These are phyloP conservation scores for Plumapathes pennacea DNA, from an alignment of 92 coral and sea anemone genomes.

Conservation along the genomic window DNA sequence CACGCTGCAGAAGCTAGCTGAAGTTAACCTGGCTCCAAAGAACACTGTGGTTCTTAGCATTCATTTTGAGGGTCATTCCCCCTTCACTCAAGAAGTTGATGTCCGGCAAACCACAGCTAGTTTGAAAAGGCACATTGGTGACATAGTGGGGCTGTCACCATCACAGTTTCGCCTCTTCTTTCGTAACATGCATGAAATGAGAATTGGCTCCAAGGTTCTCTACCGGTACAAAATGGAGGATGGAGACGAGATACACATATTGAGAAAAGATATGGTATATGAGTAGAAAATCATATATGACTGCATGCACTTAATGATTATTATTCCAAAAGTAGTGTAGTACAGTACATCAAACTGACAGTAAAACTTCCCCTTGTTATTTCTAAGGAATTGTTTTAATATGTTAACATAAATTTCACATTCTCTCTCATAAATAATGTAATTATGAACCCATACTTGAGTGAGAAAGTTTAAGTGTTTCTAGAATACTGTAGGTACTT, in stretches of 20 bases:
- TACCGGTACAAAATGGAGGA: conserved; percentile 66
- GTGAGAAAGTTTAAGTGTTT: neutral
- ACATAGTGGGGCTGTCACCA: conserved; percentile 66
- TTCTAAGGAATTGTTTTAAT: conserved; percentile 28
- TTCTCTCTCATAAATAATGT: neutral
- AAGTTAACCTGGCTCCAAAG: conserved; percentile 69
- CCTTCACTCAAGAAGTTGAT: conserved; percentile 47
- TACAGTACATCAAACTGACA: neutral
- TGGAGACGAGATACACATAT: conserved; percentile 79
- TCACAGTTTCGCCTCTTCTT: conserved; percentile 53
- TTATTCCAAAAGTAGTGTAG: neutral
- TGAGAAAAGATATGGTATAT: conserved; percentile 6
- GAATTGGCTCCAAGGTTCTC: conserved; percentile 32
- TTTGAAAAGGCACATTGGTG: conserved; percentile 73
- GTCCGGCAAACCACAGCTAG: conserved; percentile 67
- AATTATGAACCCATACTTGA: neutral
- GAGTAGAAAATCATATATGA: neutral
- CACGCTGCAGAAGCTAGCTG: conserved; percentile 68
- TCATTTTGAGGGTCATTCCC: conserved; percentile 64
- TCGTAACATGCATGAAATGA: conserved; percentile 64
- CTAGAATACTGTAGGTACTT: too few relatives aligned
- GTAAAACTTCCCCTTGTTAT: neutral
- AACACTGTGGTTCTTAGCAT: conserved; percentile 54
- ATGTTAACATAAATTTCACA: conserved; percentile 23
- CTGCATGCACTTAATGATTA: too few relatives aligned